Evolutionary conservation across 2,113 vertebrate genomes (phyloP).

Genomic region (Muscicapa adusta): DNA sequence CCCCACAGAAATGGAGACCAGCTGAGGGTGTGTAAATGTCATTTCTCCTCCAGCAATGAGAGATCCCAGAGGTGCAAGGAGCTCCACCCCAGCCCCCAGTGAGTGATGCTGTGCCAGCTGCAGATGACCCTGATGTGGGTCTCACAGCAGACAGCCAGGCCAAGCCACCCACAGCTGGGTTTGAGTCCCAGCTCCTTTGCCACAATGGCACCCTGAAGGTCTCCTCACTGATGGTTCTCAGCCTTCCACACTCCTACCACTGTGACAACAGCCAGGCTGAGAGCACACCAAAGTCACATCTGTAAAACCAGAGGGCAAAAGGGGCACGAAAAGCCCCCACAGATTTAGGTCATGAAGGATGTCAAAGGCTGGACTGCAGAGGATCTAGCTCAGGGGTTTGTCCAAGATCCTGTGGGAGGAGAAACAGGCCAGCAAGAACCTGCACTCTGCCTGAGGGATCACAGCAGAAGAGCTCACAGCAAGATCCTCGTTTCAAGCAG

Average conservation of each 20-base stretch:
- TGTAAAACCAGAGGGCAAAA: background rate
- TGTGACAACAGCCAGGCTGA: background rate
- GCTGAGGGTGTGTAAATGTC: fast-evolving
- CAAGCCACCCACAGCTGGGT: background rate
- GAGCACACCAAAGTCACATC: background rate
- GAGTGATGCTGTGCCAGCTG: background rate
- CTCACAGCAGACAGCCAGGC: background rate
- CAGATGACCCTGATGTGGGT: background rate
- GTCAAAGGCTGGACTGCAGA: background rate
- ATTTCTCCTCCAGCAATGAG: background rate
- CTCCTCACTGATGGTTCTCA: background rate
- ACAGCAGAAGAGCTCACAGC: background rate
- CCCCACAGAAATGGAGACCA: background rate
- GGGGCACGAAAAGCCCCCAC: background rate
- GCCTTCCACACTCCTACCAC: background rate
- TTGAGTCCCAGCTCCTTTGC: background rate
- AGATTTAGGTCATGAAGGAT: background rate
- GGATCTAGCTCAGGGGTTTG: background rate
- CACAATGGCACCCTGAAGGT: background rate
- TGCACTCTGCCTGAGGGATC: background rate
- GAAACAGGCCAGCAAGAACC: background rate
- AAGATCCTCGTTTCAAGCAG: background rate
- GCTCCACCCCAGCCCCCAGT: no score
- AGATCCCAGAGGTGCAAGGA: background rate
- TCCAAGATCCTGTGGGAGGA: background rate